Conservation (phyloP, 2,888 invertebrate species). For the Autographa gamma region DNA sequence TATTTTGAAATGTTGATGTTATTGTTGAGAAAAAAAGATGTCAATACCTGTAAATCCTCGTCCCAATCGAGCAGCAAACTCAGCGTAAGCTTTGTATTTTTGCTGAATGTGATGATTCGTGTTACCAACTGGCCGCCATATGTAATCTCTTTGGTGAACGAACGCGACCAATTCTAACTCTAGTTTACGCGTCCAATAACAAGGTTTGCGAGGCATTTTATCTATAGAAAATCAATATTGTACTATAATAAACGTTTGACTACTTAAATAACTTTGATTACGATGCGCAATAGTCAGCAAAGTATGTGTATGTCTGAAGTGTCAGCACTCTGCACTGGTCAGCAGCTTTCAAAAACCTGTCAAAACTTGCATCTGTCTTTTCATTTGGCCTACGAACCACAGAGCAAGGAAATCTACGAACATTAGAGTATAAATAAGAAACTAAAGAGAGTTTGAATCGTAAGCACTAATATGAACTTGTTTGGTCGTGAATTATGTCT, state of each 20-base stretch:
- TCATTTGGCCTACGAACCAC: too few species aligned
- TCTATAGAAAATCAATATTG: neutral
- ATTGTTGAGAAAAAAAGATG: neutral
- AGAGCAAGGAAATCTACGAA: too few species aligned
- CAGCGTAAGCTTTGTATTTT: conserved; percentile 85
- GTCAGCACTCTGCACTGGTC: too few species aligned
- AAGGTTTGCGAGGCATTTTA: conserved; percentile 77
- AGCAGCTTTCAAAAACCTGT: too few species aligned
- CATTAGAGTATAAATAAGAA: too few species aligned
- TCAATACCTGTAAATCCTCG: conserved; percentile 80
- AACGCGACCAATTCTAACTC: conserved; percentile 83
- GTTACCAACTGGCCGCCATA: conserved; percentile 82
- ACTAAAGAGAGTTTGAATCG: too few species aligned
- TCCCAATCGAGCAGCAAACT: conserved; percentile 80
- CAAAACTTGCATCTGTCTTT: too few species aligned
- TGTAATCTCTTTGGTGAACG: conserved; percentile 75
- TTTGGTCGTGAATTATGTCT: too few species aligned
- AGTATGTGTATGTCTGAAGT: too few species aligned
- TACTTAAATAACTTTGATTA: neutral
- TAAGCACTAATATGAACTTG: too few species aligned
- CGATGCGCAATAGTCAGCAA: neutral
- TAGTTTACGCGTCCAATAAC: conserved; percentile 83
- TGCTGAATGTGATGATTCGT: conserved; percentile 84
- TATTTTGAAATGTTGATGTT: too few species aligned
- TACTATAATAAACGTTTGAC: neutral